Percentiles rank a stretch among this genome's conserved stretches.
These are phyloP conservation scores for Brachyptera putata DNA, from an alignment of 2,888 invertebrate genomes.

Conservation along the genomic window DNA sequence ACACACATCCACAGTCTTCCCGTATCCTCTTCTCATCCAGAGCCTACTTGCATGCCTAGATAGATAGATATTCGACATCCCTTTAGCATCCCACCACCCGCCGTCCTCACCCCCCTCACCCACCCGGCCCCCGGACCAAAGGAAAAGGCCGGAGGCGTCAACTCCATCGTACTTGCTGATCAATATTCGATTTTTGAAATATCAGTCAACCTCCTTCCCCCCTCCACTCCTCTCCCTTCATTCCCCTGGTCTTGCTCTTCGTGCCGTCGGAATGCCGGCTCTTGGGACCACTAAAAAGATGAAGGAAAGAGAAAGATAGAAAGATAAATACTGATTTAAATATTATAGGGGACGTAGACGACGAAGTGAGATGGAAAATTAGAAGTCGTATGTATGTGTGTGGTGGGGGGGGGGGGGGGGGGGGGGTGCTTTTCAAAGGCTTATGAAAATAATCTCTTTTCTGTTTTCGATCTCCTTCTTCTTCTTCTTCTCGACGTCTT, in stretches of 20 bases:
- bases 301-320: slow-evolving; percentile 20
- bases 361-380: slow-evolving; percentile 13
- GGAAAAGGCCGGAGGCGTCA: slow-evolving; percentile 31
- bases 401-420: background rate
- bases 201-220: slow-evolving; percentile 28
- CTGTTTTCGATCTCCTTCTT: too few species aligned
- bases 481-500: background rate
- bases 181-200: slow-evolving; percentile 35
- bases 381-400: background rate
- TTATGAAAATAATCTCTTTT: slow-evolving; percentile 19
- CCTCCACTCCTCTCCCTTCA: slow-evolving; percentile 15
- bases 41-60: too few species aligned
- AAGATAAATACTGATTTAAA: slow-evolving; percentile 18
- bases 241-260: slow-evolving; percentile 14
- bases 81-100: too few species aligned
- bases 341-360: too few species aligned
- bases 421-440: background rate
- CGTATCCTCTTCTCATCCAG: too few species aligned
- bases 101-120: too few species aligned
- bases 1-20: too few species aligned
- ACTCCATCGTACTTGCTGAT: slow-evolving; percentile 31
- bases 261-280: slow-evolving; percentile 28
- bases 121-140: slow-evolving; percentile 19
- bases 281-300: slow-evolving; percentile 24
- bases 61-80: too few species aligned